These are phyloP conservation scores for Eremophila alpestris DNA, from an alignment of 2,797 vertebrate species.

Conservation along the genomic window DNA sequence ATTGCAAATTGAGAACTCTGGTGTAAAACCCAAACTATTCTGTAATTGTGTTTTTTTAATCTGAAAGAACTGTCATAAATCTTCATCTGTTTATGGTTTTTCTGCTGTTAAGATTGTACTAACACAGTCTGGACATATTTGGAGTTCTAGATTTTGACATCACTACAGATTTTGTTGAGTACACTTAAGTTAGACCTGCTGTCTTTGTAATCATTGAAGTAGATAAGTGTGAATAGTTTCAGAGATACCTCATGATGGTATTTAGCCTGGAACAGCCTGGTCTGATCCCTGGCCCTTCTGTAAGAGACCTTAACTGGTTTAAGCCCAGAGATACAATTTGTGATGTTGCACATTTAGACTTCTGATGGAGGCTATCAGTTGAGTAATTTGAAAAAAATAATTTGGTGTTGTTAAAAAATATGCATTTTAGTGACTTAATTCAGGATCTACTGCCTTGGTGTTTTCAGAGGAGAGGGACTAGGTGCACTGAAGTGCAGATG, in stretches of 20 bases:
- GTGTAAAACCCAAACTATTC: neutral
- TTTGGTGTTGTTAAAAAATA: neutral
- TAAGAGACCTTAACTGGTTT: neutral
- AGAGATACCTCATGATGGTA: neutral
- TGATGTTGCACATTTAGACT: neutral
- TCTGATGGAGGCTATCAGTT: neutral
- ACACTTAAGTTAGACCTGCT: neutral
- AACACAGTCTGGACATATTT: neutral
- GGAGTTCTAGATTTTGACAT: neutral
- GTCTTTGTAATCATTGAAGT: neutral
- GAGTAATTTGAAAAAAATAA: neutral
- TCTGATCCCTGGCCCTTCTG: neutral
- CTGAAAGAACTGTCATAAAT: neutral
- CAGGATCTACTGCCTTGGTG: neutral
- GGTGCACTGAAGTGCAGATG: neutral
- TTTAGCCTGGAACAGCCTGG: neutral
- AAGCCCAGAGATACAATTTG: neutral
- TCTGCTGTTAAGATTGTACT: neutral
- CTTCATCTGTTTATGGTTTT: neutral
- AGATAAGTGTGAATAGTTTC: neutral
- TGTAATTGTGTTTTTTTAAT: neutral
- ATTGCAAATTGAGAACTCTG: neutral
- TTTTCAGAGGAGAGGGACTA: neutral
- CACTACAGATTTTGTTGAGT: neutral
- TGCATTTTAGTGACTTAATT: neutral